Conservation (phyloP, 2,888 invertebrate species). For the Athalia rosae region DNA sequence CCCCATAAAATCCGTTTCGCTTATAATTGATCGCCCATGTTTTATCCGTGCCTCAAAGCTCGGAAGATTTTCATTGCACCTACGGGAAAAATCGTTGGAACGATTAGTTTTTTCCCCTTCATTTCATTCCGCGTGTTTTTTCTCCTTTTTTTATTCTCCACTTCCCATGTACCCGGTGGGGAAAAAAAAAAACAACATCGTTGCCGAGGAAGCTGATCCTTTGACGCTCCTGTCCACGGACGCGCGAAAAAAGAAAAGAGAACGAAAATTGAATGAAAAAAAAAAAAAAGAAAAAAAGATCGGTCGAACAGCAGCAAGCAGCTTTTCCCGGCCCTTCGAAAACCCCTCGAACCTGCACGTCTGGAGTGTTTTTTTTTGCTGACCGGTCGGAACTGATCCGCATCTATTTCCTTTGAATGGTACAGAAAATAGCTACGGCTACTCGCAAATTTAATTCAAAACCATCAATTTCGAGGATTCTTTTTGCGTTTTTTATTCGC, state of each 20-base stretch:
- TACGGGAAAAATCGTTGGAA: slow-evolving; percentile 5
- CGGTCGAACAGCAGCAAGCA: slow-evolving; percentile 37
- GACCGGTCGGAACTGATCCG: slow-evolving; percentile 19
- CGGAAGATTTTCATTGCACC: slow-evolving; percentile 31
- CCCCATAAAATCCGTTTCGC: too few relatives aligned
- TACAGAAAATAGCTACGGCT: neutral
- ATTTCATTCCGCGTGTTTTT: neutral
- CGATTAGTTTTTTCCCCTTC: neutral
- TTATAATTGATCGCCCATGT: slow-evolving; percentile 30
- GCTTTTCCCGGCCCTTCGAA: slow-evolving; percentile 14
- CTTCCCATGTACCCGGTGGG: neutral
- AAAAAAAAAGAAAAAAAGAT: slow-evolving; percentile 1
- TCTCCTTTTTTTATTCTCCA: neutral
- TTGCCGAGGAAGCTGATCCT: neutral
- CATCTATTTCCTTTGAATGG: slow-evolving; percentile 10
- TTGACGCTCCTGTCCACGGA: neutral
- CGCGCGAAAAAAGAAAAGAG: neutral
- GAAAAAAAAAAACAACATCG: slow-evolving; percentile 28
- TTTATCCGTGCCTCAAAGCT: slow-evolving; percentile 3
- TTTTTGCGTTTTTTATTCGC: neutral
- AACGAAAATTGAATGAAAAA: neutral
- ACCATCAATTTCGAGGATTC: neutral
- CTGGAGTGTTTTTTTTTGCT: slow-evolving; percentile 19
- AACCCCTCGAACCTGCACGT: neutral
- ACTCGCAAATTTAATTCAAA: slow-evolving; percentile 8